Evolutionary conservation across 2,797 vertebrate genomes (phyloP).

Genomic region (Apodemus agrarius): DNA sequence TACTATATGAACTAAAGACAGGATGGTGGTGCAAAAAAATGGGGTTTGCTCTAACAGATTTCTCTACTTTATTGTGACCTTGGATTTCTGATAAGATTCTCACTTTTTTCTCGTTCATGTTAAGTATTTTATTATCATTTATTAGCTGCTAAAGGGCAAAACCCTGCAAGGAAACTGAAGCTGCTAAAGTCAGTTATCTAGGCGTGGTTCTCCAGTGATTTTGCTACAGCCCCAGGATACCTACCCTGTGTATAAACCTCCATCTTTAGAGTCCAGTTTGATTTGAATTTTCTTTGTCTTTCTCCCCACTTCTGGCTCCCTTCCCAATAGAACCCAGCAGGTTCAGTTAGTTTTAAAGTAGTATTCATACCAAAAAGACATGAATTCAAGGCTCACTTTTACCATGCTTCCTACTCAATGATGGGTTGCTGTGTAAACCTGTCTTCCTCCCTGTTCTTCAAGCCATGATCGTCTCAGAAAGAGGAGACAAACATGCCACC

Average conservation of each 20-base stretch:
- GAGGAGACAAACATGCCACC: not conserved
- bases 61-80: not conserved
- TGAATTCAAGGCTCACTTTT: not conserved
- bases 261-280: not conserved
- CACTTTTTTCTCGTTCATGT: not conserved
- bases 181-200: not conserved
- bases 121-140: not conserved
- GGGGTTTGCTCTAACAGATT: not conserved
- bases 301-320: not conserved
- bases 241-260: not conserved
- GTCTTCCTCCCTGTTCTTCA: not conserved
- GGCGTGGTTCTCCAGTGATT: not conserved
- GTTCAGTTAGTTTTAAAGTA: not conserved
- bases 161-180: conserved; percentile 25
- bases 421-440: not conserved
- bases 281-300: not conserved
- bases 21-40: conserved; percentile 1
- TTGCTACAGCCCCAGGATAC: not conserved
- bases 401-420: not conserved
- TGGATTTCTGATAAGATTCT: not conserved
- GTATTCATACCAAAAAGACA: not conserved
- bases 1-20: not conserved
- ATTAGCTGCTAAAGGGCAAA: conserved; percentile 23
- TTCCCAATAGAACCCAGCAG: not conserved
- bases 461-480: not conserved